These are phyloP conservation scores for Erinaceus europaeus DNA, from an alignment of 2,113 vertebrate species.

Conservation along the genomic window DNA sequence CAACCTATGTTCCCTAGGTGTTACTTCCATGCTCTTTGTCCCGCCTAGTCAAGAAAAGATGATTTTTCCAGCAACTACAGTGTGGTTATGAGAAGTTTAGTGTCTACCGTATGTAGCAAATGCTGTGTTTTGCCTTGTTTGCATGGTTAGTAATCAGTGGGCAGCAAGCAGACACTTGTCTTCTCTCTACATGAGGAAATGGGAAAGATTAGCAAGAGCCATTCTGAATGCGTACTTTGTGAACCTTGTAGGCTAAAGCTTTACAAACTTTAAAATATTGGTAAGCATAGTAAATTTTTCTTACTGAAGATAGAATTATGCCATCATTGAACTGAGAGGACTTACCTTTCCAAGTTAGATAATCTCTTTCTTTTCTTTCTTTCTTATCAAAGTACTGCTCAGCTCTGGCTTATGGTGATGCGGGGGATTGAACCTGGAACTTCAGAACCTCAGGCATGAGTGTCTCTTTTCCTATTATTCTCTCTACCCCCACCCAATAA, in stretches of 20 bases:
- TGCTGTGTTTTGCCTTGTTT: constrained; percentile 34
- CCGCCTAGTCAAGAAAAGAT: constrained; percentile 32
- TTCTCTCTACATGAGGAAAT: constrained; percentile 11
- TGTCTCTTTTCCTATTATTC: too few species aligned
- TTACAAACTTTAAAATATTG: not conserved
- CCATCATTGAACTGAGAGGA: not conserved
- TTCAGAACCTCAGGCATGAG: too few species aligned
- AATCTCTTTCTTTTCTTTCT: not conserved
- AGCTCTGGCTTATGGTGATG: too few species aligned
- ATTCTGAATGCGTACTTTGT: not conserved
- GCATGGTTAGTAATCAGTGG: constrained; percentile 6
- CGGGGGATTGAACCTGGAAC: too few species aligned
- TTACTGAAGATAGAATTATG: not conserved
- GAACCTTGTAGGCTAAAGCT: not conserved
- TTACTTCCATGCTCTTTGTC: not conserved
- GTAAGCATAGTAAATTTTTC: not conserved
- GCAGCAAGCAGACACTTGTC: constrained; percentile 53
- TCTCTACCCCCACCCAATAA: too few species aligned
- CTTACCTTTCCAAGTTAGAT: not conserved
- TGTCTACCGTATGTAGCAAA: not conserved
- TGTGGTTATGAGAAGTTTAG: not conserved
- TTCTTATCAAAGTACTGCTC: too few species aligned
- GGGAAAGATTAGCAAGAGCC: constrained; percentile 8
- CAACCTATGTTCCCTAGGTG: not conserved
- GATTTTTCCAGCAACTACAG: not conserved